These are phyloP conservation scores for Leptothorax acervorum DNA, from an alignment of 2,888 invertebrate genomes.

Conservation along the genomic window DNA sequence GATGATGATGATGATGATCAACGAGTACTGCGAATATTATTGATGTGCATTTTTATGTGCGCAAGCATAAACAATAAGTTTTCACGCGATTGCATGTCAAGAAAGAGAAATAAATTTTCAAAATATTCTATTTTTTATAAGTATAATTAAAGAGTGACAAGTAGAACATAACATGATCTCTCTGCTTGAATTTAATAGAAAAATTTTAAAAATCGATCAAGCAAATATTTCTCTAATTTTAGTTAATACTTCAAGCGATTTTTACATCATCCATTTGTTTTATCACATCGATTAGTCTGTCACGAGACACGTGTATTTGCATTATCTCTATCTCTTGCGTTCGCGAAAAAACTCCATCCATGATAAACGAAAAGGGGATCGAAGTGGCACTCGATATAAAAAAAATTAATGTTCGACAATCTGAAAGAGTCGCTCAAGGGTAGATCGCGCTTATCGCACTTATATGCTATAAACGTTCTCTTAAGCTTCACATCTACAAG, in stretches of 20 bases:
- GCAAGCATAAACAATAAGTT: neutral
- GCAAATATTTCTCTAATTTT: neutral
- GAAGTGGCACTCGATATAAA: constrained; percentile 24
- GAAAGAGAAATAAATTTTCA: neutral
- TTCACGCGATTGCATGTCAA: neutral
- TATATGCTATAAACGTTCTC: constrained; percentile 33
- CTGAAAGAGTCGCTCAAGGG: constrained; percentile 17
- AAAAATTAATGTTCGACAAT: constrained; percentile 26
- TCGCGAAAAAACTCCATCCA: neutral
- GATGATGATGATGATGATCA: neutral
- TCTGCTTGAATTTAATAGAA: neutral
- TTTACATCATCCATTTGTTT: neutral
- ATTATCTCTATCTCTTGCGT: neutral
- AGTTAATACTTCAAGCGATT: neutral
- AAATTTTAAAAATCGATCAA: neutral
- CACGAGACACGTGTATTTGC: neutral
- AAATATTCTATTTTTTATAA: no score
- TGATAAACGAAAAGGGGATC: constrained; percentile 14
- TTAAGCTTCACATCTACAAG: constrained; percentile 18
- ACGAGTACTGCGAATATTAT: neutral
- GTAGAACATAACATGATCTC: no score
- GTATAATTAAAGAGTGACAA: no score
- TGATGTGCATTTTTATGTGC: neutral
- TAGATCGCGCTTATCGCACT: constrained; percentile 39
- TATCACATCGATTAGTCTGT: constrained; percentile 10